phyloP scores from a whole-genome alignment of 2,113 vertebrate genomes.

The Anas platyrhynchos region DNA sequence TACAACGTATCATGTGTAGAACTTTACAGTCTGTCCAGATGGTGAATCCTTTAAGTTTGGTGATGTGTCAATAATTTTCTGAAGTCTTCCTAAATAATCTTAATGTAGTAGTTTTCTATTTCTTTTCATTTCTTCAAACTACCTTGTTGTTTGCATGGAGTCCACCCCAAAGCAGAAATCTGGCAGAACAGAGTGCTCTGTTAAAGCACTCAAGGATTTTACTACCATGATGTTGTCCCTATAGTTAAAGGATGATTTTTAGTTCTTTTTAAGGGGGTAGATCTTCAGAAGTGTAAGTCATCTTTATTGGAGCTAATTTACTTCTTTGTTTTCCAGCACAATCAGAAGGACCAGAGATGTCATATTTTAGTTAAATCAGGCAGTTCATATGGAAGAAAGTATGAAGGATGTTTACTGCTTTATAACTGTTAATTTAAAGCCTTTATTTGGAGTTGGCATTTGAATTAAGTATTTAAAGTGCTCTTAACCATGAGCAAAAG shows the following conservation, averaged over 20 bases:
- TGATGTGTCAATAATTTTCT: neutral
- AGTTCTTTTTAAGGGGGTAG: neutral
- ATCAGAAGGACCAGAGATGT: neutral
- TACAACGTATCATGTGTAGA: neutral
- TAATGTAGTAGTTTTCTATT: neutral
- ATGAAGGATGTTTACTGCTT: neutral
- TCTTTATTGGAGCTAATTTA: neutral
- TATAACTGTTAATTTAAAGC: constrained; percentile 4
- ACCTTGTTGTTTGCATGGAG: neutral
- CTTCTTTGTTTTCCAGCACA: neutral
- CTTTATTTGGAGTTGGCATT: neutral
- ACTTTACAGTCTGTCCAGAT: neutral
- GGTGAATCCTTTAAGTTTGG: neutral
- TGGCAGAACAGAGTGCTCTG: neutral
- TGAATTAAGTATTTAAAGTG: neutral
- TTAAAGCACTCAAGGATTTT: neutral
- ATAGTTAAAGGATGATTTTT: neutral
- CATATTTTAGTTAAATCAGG: neutral
- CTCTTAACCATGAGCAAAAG: constrained; percentile 20
- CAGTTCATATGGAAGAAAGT: neutral
- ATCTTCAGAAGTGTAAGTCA: neutral
- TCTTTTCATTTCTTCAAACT: neutral
- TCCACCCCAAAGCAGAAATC: neutral
- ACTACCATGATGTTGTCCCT: neutral
- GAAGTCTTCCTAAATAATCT: neutral